Evolutionary conservation across 2,113 vertebrate genomes (phyloP), one percentile per base, ranked within the genome.

Genomic region (Salvelinus sp.): DNA sequence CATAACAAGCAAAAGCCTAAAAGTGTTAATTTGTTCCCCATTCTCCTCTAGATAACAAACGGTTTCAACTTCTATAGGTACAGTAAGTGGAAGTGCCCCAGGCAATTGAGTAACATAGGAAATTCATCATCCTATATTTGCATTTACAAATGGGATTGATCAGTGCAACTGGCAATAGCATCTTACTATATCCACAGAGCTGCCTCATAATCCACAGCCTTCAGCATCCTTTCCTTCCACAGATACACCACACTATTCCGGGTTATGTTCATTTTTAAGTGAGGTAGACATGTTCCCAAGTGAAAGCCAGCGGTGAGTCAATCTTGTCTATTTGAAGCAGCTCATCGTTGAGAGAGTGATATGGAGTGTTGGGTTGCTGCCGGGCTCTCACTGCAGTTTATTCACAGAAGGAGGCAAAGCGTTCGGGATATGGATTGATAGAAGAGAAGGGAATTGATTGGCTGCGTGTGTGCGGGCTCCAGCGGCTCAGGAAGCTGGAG

Each of bases 401-500:
- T 93, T 93, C 88, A 92, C 91, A 87, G 91, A 84, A 84, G 83
- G 84, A 86, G 85, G 82, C 81, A 62, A 76, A 84, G 75, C 85
- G 86, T 89, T 89, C 84, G 77, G 86, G 89, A 87, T 92, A 94
- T 94, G 87, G 93, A 94, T 94, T 94, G 93, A 93, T 91, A 94
- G 92, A 64, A 80, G 93, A 94, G 93, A 93, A 85, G 86, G 79
- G 84, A 89, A 94, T 94, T 93, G 93, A 93, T 92, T 92, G 79
- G 72, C 68, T 27, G 25, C 7, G 47, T 28, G 30, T 63, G n/a
- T 54, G 74, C 54, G 47, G 72, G 70, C 70, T 78, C 72, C 60
- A 80, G 84, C 79, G 77, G 73, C 76, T 79, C 77, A 73, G 81
- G 88, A 92, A 90, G n/a, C 28, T 38, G 75, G 80, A 88, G 81